These are phyloP conservation scores for Notiomystis cincta DNA, from an alignment of 2,113 vertebrate genomes.

Conservation along the genomic window DNA sequence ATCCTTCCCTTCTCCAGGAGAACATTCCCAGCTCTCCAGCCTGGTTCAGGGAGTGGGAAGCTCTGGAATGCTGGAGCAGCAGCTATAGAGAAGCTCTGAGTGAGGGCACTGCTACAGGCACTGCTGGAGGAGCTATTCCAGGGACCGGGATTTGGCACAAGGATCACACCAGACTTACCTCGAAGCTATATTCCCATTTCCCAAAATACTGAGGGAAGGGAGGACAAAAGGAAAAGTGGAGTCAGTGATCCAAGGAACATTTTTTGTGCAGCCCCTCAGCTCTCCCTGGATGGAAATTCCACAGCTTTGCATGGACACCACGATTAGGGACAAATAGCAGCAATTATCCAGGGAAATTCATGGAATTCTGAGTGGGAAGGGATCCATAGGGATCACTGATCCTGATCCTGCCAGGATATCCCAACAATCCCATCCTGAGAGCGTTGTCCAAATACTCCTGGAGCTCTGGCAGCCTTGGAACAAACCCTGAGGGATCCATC, in stretches of 20 bases:
- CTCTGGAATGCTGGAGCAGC: background rate
- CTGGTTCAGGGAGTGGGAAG: background rate
- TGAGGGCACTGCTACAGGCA: background rate
- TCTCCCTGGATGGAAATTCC: background rate
- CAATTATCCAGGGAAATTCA: accelerated
- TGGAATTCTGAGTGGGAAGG: background rate
- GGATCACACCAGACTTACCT: slow-evolving; percentile 80
- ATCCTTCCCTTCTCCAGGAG: background rate
- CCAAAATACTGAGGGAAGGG: slow-evolving; percentile 80
- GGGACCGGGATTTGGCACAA: background rate
- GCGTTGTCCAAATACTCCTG: accelerated
- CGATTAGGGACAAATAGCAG: accelerated
- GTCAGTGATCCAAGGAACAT: background rate
- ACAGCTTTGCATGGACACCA: background rate
- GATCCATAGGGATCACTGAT: background rate
- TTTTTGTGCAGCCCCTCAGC: background rate
- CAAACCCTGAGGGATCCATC: background rate
- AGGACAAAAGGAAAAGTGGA: background rate
- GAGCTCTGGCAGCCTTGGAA: background rate
- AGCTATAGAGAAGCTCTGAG: background rate
- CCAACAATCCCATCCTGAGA: background rate
- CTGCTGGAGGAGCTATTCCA: background rate
- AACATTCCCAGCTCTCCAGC: background rate
- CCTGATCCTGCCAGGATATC: background rate
- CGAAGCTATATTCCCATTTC: slow-evolving; percentile 94